Base-by-base conservation (phyloP, 2,888 invertebrate genomes). In the Microchrysa polita region DNA sequence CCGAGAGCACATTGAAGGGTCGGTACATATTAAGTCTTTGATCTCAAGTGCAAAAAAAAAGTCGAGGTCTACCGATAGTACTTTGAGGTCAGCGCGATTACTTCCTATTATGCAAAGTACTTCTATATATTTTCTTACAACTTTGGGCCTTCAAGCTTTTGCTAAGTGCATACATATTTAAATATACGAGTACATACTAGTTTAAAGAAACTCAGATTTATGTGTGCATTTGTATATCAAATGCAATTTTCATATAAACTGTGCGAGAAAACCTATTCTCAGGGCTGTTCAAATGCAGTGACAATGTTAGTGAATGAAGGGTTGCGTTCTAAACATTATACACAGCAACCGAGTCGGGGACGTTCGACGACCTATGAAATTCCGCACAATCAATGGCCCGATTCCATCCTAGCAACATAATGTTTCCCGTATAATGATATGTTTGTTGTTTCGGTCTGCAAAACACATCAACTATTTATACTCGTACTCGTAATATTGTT, bases 281-380 rank as follows among this genome's bases (percentile, higher is more conserved):
- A 59, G 59, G 59, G 59, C 59, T 23, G n/a, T n/a, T n/a, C n/a
- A 48, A 59, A 59, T 59, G 27, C 59, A 59, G 59, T 23, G 23
- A 34, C 27, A 5, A 34, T 34, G 59, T n/a, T n/a, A n/a, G n/a
- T n/a, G n/a, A n/a, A n/a, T 23, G 7, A 27, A 59, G 59, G 59
- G 59, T 27, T 59, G 23, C 48, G 16, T 48, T 34, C n/a, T n/a
- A n/a, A n/a, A n/a, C n/a, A n/a, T n/a, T n/a, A n/a, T 34, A 34
- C 7, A 34, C 4, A 5, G 7, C 27, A 34, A 48, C 5, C n/a
- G 40, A 61, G 61, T 61, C 61, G 61, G 61, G 61, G 61, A 34
- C 61, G 61, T 40, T 40, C 61, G 61, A 61, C 61, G 61, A 61
- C 61, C 61, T 61, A 61, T 61, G 61, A 40, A 61, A 61, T 61